These are phyloP conservation scores for Pygoscelis adeliae DNA, from an alignment of 2,113 vertebrate genomes.

Conservation along the genomic window DNA sequence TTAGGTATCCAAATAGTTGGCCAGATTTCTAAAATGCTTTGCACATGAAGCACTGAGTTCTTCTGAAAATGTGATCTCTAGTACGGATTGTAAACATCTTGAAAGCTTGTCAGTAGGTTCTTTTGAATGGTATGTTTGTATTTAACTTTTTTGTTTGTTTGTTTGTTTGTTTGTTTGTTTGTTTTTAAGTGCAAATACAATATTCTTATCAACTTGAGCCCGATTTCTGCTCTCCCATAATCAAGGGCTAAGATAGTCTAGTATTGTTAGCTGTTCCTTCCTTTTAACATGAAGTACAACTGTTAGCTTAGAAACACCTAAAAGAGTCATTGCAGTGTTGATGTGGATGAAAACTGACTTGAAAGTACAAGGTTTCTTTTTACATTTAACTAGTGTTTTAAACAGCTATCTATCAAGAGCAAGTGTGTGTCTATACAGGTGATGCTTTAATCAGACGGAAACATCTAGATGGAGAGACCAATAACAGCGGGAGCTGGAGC, in stretches of 20 bases:
- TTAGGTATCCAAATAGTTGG: slow-evolving; percentile 1
- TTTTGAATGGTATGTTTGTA: neutral
- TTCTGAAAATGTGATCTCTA: neutral
- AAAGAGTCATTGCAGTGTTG: neutral
- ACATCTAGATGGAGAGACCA: neutral
- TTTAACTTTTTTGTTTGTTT: neutral
- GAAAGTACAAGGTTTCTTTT: neutral
- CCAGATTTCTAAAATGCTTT: slow-evolving; percentile 1
- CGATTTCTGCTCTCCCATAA: neutral
- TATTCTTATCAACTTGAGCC: neutral
- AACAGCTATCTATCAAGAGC: neutral
- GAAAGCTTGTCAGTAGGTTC: neutral
- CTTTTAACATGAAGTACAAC: neutral
- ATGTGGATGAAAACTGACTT: neutral
- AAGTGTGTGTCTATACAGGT: neutral
- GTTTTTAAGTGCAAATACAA: neutral
- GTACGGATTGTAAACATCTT: neutral
- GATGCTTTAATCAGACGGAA: neutral
- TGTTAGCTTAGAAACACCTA: neutral
- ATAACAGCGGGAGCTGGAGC: neutral
- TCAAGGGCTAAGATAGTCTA: neutral
- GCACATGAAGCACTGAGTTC: neutral
- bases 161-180: neutral
- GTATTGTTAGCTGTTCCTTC: neutral
- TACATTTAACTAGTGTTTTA: neutral